Conservation (phyloP, 2,113 vertebrate species). For the Steatornis caripensis region DNA sequence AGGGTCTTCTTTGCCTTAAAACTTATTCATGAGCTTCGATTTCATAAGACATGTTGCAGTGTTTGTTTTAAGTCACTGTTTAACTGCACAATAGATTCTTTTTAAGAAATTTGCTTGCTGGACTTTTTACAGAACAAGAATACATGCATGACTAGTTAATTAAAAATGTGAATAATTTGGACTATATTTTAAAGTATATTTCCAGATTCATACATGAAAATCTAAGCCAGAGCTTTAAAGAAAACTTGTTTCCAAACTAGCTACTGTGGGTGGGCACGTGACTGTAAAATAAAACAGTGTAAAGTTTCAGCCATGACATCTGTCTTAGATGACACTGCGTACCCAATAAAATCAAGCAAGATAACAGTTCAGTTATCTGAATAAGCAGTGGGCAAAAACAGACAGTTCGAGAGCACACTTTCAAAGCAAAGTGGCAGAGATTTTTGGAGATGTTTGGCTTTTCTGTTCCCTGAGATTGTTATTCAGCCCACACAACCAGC, state of each 20-base stretch:
- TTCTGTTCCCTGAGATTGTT: background rate
- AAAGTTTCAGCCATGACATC: background rate
- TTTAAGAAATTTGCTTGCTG: background rate
- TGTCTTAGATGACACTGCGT: background rate
- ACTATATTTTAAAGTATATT: background rate
- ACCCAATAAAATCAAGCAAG: slow-evolving; percentile 6
- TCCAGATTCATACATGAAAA: background rate
- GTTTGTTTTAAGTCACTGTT: background rate
- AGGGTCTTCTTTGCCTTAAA: background rate
- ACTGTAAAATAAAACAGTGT: background rate
- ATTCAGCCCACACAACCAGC: slow-evolving; percentile 1
- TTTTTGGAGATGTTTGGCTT: slow-evolving; percentile 13
- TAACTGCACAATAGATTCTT: background rate
- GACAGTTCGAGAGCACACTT: background rate
- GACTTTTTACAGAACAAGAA: background rate
- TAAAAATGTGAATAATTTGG: background rate
- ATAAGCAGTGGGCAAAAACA: background rate
- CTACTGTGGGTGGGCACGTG: background rate
- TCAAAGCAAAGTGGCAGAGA: background rate
- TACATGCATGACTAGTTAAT: background rate
- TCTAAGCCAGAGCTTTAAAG: background rate
- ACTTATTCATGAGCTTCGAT: background rate
- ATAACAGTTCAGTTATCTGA: background rate
- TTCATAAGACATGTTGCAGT: background rate
- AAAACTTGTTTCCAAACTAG: background rate